Conservation (phyloP, 2,888 invertebrate species). For the Nesidiocoris tenuis region DNA sequence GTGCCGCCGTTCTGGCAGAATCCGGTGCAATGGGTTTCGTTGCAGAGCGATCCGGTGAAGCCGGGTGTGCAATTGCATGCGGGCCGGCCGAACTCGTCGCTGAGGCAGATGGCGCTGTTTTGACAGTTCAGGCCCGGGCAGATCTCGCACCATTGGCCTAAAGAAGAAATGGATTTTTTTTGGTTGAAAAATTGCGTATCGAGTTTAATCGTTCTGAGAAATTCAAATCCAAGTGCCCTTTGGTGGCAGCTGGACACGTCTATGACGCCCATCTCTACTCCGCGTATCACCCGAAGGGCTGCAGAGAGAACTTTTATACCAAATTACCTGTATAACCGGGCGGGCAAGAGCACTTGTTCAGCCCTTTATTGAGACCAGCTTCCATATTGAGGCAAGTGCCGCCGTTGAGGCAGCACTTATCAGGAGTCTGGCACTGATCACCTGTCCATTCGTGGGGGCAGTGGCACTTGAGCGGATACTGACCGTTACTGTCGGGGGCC, state of each 20-base stretch:
- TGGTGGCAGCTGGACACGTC: too few species aligned
- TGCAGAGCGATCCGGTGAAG: slow-evolving; percentile 58
- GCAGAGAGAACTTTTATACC: too few species aligned
- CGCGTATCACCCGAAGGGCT: too few species aligned
- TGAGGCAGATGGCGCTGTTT: slow-evolving; percentile 63
- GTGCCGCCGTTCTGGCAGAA: slow-evolving; percentile 56
- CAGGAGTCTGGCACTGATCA: slow-evolving; percentile 63
- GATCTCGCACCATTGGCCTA: slow-evolving; percentile 61
- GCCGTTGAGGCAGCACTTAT: slow-evolving; percentile 62
- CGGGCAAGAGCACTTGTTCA: slow-evolving; percentile 59
- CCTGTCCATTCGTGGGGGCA: slow-evolving; percentile 68
- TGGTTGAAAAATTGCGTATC: too few species aligned
- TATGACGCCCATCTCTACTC: too few species aligned
- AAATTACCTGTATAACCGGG: slow-evolving; percentile 59
- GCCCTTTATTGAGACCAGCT: slow-evolving; percentile 52
- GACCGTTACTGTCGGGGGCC: slow-evolving; percentile 45
- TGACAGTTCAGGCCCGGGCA: slow-evolving; percentile 62
- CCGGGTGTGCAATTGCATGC: slow-evolving; percentile 62
- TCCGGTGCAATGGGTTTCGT: slow-evolving; percentile 55
- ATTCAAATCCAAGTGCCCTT: too few species aligned
- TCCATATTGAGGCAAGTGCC: slow-evolving; percentile 59
- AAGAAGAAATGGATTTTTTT: too few species aligned
- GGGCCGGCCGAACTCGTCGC: slow-evolving; percentile 52
- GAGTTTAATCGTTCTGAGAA: too few species aligned
- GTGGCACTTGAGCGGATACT: slow-evolving; percentile 56